Evolutionary conservation across 2,797 vertebrate species (phyloP).

Genomic region (Anguilla pacifica): DNA sequence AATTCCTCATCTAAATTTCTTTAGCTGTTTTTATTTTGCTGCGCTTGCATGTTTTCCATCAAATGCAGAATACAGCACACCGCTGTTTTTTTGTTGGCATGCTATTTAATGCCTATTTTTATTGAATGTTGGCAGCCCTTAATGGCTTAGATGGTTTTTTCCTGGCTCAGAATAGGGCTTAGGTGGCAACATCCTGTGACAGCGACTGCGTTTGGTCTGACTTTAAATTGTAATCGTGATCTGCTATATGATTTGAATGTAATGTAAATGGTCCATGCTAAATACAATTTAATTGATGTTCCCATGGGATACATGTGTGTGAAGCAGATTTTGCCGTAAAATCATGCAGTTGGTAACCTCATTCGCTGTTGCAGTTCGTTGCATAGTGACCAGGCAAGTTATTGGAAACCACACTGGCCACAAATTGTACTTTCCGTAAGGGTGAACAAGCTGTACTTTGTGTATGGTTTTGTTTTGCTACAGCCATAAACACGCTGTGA

Average conservation of each 20-base stretch:
- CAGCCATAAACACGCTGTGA: slow-evolving; percentile 34
- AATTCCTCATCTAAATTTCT: not conserved
- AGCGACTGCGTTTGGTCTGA: too few species aligned
- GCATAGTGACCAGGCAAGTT: not conserved
- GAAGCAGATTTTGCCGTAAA: not conserved
- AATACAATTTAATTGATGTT: not conserved
- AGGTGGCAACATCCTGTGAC: too few species aligned
- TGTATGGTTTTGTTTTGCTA: not conserved
- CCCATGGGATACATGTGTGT: too few species aligned
- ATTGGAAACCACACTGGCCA: not conserved
- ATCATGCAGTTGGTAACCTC: not conserved
- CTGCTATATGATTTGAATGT: not conserved
- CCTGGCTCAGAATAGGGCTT: too few species aligned
- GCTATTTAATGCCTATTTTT: not conserved
- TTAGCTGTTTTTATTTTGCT: not conserved
- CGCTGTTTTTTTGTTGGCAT: not conserved
- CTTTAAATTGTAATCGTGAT: not conserved
- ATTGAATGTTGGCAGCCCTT: not conserved
- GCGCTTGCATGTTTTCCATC: not conserved
- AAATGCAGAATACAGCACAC: not conserved
- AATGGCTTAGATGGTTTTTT: not conserved
- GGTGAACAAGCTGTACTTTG: not conserved
- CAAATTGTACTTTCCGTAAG: too few species aligned
- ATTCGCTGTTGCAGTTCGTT: not conserved
- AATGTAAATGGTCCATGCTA: not conserved